Evolutionary conservation across 2,888 invertebrate species (phyloP).

Genomic region (Clusia tigrina): DNA sequence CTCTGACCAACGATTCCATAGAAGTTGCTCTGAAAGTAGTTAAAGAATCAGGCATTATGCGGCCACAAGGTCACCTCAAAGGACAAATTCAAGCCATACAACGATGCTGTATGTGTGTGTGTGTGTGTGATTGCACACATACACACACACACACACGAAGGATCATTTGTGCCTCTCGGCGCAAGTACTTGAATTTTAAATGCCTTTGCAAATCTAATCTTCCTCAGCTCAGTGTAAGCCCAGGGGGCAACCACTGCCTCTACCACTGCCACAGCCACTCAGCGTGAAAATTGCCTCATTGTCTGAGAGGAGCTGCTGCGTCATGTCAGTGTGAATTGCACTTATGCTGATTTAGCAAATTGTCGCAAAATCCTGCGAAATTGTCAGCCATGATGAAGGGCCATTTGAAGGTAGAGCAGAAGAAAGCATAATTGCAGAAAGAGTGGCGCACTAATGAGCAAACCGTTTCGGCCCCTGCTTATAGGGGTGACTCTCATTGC

Average conservation of each 20-base stretch:
- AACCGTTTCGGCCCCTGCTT: no score
- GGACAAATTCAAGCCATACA: neutral
- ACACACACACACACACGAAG: neutral
- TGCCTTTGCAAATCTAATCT: constrained; percentile 18
- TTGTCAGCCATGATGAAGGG: constrained; percentile 10
- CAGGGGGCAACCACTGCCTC: constrained; percentile 18
- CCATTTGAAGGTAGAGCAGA: constrained; percentile 2
- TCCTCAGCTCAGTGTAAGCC: constrained; percentile 18
- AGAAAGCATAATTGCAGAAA: neutral
- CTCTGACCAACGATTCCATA: constrained; percentile 82
- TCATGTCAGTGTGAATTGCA: constrained; percentile 40
- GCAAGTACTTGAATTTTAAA: neutral
- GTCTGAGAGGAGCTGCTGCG: constrained; percentile 34
- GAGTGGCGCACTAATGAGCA: no score
- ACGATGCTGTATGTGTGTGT: neutral
- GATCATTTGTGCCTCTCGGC: neutral
- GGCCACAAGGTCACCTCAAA: neutral
- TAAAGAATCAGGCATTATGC: neutral
- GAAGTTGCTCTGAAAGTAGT: constrained; percentile 72
- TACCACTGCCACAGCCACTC: no score
- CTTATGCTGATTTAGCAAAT: constrained; percentile 46
- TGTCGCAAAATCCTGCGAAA: constrained; percentile 34
- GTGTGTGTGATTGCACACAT: no score
- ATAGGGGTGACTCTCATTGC: no score
- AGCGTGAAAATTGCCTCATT: constrained; percentile 19